A percentile compares a stretch with the other conserved stretches of the same genome.
phyloP scores from a whole-genome alignment of 2,797 vertebrate genomes.

The Hoplostethus atlanticus region DNA sequence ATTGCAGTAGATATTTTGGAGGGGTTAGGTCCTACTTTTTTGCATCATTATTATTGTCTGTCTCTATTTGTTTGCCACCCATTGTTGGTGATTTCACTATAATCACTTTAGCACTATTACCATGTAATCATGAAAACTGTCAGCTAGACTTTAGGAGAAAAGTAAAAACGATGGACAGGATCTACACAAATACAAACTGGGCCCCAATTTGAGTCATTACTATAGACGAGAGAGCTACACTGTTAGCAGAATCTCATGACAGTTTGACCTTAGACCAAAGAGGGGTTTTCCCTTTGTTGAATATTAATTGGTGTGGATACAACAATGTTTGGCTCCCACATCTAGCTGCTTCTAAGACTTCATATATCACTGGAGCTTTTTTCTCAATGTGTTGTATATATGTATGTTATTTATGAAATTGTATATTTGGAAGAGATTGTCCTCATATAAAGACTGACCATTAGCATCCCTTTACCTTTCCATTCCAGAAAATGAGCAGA shows the following conservation, averaged over 20 bases:
- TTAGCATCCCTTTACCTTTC: slow-evolving; percentile 55
- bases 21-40: slow-evolving; percentile 16
- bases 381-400: slow-evolving; percentile 68
- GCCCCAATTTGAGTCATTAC: slow-evolving; percentile 6
- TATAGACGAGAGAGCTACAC: background rate
- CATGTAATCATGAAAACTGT: slow-evolving; percentile 38
- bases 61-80: slow-evolving; percentile 26
- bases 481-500: slow-evolving; percentile 60
- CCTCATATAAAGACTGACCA: slow-evolving; percentile 62
- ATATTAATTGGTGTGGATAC: slow-evolving; percentile 48
- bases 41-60: background rate
- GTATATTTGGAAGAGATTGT: slow-evolving; percentile 64
- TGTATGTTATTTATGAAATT: slow-evolving; percentile 80
- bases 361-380: slow-evolving; percentile 76
- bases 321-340: slow-evolving; percentile 35
- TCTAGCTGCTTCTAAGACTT: slow-evolving; percentile 60
- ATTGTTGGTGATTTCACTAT: slow-evolving; percentile 41
- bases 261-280: slow-evolving; percentile 65
- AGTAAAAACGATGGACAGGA: slow-evolving; percentile 16
- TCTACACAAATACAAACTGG: background rate
- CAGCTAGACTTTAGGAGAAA: slow-evolving; percentile 31
- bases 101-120: slow-evolving; percentile 30
- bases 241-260: slow-evolving; percentile 29
- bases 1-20: slow-evolving; percentile 13
- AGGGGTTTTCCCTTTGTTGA: slow-evolving; percentile 35